Evolutionary conservation across 2,113 vertebrate genomes (phyloP), one percentile per base, ranked within the genome.

Genomic region (Marmota flaviventris): DNA sequence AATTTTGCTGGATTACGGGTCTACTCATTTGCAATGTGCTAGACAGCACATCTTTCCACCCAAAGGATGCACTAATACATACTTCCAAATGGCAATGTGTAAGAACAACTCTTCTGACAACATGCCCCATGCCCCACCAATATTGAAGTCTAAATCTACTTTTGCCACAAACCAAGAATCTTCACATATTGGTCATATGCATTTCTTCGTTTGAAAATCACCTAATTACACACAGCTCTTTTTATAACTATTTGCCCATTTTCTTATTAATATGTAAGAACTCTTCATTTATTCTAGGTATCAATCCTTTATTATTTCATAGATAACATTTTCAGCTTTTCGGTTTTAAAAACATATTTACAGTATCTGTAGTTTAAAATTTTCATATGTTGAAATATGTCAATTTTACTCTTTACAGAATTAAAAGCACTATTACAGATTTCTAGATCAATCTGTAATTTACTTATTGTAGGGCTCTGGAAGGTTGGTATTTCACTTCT

Each of bases 41-140:
- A 34, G 13, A 48, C 37, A 72, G 29, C 63, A 29, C 53, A 29
- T 2, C 0, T 25, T 3, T 34, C 77, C 24, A 51, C 29, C 14
- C 11, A 18, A 14, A 76, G 22, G 29, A 75, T 8, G 14, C 29
- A 45, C 22, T 58, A 25, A 58, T 37, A 72, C 37, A 17, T 14
- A 48, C 4, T 63, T 8, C n/a, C 82, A 61, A 11, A 24, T 3
- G 24, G 48, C 13, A 11, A 18, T 1, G 51, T 3, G 18, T 3
- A 25, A 86, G 1, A 63, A 25, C 8, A 51, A 25, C 3, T 45
- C 58, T 58, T 78, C 39, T 63, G 34, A 25, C 56, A 63, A 63
- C 14, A 25, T 8, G 5, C 12, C 34, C 45, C 4, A 17, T 0
- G 0, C 6, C 27, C 27, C 18, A 5, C 2, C 22, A 70, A 53